Conservation (phyloP, 1,140 invertebrate genomes). For the Drosophila nigrodunni region DNA sequence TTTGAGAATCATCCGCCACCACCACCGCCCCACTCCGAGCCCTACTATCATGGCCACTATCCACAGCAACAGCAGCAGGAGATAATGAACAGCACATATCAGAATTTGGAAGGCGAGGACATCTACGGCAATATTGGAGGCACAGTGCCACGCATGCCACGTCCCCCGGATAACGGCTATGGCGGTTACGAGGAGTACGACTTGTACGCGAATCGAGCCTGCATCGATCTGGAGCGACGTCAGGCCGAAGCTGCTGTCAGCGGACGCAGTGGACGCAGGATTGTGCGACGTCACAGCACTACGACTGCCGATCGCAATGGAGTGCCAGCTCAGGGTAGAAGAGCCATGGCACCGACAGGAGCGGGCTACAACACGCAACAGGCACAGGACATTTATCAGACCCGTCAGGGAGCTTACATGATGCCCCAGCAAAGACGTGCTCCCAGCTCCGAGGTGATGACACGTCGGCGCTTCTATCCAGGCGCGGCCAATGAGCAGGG, state of each 20-base stretch:
- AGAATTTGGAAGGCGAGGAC: slow-evolving; percentile 80
- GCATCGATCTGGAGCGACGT: slow-evolving; percentile 80
- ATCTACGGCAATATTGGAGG: slow-evolving; percentile 78
- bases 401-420: slow-evolving; percentile 78
- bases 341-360: slow-evolving; percentile 38
- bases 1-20: slow-evolving; percentile 55
- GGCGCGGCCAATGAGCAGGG: slow-evolving; percentile 74
- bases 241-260: slow-evolving; percentile 65
- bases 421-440: slow-evolving; percentile 77
- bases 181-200: slow-evolving; percentile 73
- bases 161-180: slow-evolving; percentile 60
- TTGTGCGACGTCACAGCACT: slow-evolving; percentile 80
- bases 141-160: slow-evolving; percentile 55
- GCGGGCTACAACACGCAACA: slow-evolving; percentile 40
- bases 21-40: slow-evolving; percentile 49
- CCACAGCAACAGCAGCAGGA: slow-evolving; percentile 51
- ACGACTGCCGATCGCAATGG: slow-evolving; percentile 77
- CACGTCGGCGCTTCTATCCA: slow-evolving; percentile 73
- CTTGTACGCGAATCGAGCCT: slow-evolving; percentile 82
- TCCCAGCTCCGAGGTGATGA: slow-evolving; percentile 80
- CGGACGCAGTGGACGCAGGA: slow-evolving; percentile 56
- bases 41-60: slow-evolving; percentile 65
- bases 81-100: slow-evolving; percentile 81
- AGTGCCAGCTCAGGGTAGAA: slow-evolving; percentile 12
- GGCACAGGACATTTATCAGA: slow-evolving; percentile 77